Evolutionary conservation across 2,888 invertebrate species (phyloP), one percentile per base, ranked within the genome.

Genomic region (Ophioninae sp.): DNA sequence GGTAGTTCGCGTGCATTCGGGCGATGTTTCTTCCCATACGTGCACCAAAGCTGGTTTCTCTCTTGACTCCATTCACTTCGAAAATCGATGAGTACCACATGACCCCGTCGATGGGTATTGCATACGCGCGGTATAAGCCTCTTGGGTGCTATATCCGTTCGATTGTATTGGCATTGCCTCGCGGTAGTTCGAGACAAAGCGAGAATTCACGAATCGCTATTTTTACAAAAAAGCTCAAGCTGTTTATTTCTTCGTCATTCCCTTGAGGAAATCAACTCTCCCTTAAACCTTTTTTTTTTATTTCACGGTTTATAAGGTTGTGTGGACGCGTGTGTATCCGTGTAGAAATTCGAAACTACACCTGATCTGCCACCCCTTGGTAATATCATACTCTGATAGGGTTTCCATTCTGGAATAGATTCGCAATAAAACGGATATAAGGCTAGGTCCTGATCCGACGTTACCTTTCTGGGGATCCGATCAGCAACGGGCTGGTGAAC

Each of bases 71-170:
- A 64, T 63, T 41, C 23, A 56, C 23, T 64, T 64, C 71, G 51
- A 71, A 78, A 78, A 78, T 72, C 78, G 64, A 69, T 51, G 59
- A 65, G 64, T 41, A 23, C 61, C 17, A 20, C 58, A 67, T 67
- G 73, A 79, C 72, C 73, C 72, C 59, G 65, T 79, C 61, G 23
- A 73, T 79, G 59, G 9, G 67, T 58, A 71, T 56, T 64, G 22
- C 30, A 72, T 69, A 22, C 64, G 22, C 23, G 41, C 64, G 41
- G 20, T 9, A 59, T 59, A 7, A 39, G 39, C 72, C 72, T 64
- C 41, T 65, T 17, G 72, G n/a, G 68, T 30, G 61, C 59, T 67
- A 22, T 41, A 61, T 68, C 23, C 7, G 67, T 58, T 69, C 20
- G 30, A 41, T 68, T 59, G 23, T 44, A 13, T 61, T 44, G 44